A percentile compares a stretch with the other conserved stretches of the same genome.
phyloP scores from a whole-genome alignment of 2,797 vertebrate genomes.

The Leptodactylus fallax region DNA sequence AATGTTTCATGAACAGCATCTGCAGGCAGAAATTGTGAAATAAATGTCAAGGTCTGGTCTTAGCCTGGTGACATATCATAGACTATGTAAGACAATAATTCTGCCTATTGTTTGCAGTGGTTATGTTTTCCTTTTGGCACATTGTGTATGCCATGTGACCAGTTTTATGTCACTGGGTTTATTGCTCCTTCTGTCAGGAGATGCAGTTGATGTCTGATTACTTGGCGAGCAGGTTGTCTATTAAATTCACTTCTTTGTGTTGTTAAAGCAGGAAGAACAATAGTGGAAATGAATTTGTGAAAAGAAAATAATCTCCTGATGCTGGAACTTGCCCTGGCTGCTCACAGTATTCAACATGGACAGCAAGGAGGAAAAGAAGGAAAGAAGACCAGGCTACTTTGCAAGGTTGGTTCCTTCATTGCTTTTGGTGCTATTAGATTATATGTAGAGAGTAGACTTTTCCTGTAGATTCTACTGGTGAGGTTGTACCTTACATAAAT shows the following conservation, averaged over 20 bases:
- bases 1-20: background rate
- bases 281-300: slow-evolving; percentile 42
- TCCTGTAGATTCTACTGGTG: slow-evolving; percentile 21
- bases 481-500: slow-evolving; percentile 10
- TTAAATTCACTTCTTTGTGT: slow-evolving; percentile 27
- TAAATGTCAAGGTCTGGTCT: background rate
- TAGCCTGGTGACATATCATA: background rate
- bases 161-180: slow-evolving; percentile 12
- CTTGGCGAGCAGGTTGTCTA: background rate
- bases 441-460: slow-evolving; percentile 12
- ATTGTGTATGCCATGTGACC: slow-evolving; percentile 31
- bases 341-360: slow-evolving; percentile 74
- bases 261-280: slow-evolving; percentile 2
- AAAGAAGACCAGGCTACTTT: slow-evolving; percentile 82
- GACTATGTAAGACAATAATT: background rate
- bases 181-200: slow-evolving; percentile 7
- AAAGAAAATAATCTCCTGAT: background rate
- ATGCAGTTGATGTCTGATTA: slow-evolving; percentile 38
- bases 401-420: slow-evolving; percentile 75
- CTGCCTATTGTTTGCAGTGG: slow-evolving; percentile 1
- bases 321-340: slow-evolving; percentile 15
- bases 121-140: slow-evolving; percentile 56
- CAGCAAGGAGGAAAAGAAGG: slow-evolving; percentile 83
- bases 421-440: slow-evolving; percentile 6
- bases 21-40: background rate